phyloP scores from a whole-genome alignment of 2,113 vertebrate genomes.

The Ondatra zibethicus region DNA sequence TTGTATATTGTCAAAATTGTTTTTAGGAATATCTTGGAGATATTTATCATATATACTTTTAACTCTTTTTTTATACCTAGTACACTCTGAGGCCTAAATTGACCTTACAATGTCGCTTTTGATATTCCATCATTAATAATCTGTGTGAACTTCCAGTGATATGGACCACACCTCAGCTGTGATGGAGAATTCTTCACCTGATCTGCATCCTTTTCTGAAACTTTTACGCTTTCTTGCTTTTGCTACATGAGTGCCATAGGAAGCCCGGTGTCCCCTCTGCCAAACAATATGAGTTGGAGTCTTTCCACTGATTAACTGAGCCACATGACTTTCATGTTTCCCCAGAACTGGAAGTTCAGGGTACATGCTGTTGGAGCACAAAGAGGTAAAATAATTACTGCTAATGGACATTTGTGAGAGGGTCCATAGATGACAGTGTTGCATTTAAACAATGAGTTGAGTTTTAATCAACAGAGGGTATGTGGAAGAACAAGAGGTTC shows the following conservation, averaged over 20 bases:
- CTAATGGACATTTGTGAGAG: neutral
- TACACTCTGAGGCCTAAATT: neutral
- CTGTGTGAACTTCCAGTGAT: neutral
- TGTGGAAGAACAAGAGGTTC: neutral
- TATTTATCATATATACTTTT: neutral
- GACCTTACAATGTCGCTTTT: neutral
- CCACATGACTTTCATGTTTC: neutral
- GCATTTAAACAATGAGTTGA: neutral
- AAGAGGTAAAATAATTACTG: slow-evolving; percentile 6
- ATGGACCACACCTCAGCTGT: neutral
- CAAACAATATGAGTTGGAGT: neutral
- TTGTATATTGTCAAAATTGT: neutral
- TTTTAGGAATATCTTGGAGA: neutral
- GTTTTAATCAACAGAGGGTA: neutral
- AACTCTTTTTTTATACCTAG: neutral
- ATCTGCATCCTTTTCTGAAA: neutral
- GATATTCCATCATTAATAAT: neutral
- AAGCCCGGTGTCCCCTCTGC: neutral
- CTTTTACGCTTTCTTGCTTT: neutral
- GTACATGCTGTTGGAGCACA: neutral
- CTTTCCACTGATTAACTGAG: neutral
- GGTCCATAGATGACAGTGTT: neutral
- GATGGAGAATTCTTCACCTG: neutral
- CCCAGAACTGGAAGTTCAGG: neutral
- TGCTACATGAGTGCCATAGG: neutral